phyloP scores from a whole-genome alignment of 2,113 vertebrate genomes.

The Lycaon pictus region DNA sequence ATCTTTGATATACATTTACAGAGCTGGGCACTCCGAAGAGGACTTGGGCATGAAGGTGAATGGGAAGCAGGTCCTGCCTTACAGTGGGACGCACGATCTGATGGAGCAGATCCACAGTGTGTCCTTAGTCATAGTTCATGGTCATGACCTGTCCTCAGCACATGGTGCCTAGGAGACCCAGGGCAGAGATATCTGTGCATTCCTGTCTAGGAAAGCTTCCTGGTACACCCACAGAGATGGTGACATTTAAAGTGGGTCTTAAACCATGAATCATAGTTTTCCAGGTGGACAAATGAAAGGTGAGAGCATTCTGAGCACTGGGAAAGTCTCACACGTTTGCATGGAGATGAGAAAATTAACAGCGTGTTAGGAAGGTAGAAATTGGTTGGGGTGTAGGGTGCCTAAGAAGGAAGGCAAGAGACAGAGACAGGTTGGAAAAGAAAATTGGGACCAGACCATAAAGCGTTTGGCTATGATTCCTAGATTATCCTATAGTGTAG shows the following conservation, averaged over 20 bases:
- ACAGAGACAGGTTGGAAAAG: background rate
- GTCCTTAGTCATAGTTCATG: background rate
- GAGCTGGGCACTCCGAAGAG: background rate
- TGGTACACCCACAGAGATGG: background rate
- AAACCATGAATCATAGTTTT: background rate
- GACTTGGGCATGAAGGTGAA: background rate
- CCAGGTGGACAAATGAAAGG: background rate
- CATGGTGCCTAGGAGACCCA: background rate
- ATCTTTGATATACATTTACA: background rate
- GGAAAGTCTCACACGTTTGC: background rate
- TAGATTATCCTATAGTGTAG: background rate
- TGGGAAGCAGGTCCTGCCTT: background rate
- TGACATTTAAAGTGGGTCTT: background rate
- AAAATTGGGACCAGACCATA: background rate
- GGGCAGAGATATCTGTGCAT: background rate
- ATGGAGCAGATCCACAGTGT: background rate
- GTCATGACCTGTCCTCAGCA: background rate
- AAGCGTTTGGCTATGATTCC: background rate
- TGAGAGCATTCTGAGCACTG: background rate
- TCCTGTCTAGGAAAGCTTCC: background rate
- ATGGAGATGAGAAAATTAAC: background rate
- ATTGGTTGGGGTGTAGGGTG: background rate
- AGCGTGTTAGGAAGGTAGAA: background rate
- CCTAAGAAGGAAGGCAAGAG: background rate
- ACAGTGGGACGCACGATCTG: background rate